A percentile compares a stretch with the other conserved stretches of the same genome.
Evolutionary conservation across 2,113 vertebrate genomes (phyloP).

Genomic region (Cyanoderma ruficeps): DNA sequence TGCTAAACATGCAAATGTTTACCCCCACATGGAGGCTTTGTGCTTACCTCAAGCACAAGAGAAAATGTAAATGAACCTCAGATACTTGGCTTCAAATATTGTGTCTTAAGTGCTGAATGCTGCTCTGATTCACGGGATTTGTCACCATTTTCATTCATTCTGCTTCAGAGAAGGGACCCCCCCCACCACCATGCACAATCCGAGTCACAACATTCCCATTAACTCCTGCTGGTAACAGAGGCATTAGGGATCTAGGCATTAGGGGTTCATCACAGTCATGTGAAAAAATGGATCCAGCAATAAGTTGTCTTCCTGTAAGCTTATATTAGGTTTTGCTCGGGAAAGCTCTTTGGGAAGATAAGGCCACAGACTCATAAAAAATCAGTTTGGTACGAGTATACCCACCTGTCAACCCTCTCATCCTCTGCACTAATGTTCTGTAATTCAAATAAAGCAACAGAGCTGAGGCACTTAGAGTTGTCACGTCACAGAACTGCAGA

Average conservation of each 20-base stretch:
- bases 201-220: background rate
- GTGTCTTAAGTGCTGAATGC: background rate
- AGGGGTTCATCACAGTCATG: fast-evolving
- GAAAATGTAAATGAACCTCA: conserved; percentile 10
- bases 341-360: background rate
- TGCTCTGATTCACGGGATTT: background rate
- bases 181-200: background rate
- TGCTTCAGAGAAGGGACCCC: background rate
- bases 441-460: background rate
- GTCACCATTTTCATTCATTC: background rate
- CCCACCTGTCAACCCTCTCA: background rate
- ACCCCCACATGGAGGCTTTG: background rate
- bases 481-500: background rate
- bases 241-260: background rate
- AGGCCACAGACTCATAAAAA: background rate
- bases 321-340: background rate
- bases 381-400: background rate
- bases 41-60: background rate
- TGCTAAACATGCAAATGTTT: background rate
- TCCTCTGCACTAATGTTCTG: background rate
- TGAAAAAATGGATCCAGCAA: background rate
- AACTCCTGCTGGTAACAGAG: background rate
- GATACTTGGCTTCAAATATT: background rate
- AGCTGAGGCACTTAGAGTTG: background rate
- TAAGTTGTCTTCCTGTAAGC: background rate